Evolutionary conservation across 2,113 vertebrate genomes (phyloP).

Genomic region (Rhineura floridana): DNA sequence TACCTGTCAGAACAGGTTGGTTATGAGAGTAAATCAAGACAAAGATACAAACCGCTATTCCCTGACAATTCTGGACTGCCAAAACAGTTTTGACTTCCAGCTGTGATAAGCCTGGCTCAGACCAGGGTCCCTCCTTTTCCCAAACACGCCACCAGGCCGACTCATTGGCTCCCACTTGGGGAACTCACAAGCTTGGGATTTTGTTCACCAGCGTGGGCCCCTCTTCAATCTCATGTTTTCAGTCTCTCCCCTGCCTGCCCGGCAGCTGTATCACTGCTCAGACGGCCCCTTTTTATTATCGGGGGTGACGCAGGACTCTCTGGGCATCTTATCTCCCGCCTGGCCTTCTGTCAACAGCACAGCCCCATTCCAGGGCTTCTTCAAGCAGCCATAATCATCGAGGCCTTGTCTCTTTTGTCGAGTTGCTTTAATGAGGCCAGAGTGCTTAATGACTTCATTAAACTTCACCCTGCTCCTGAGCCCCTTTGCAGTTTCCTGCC

Average conservation of each 20-base stretch:
- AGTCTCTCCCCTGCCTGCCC: background rate
- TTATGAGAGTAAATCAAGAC: too few species aligned
- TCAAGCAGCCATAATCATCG: background rate
- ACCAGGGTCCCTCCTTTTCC: background rate
- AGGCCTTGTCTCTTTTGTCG: background rate
- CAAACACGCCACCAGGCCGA: fast-evolving
- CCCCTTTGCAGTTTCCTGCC: background rate
- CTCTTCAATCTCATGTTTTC: background rate
- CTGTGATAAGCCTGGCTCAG: background rate
- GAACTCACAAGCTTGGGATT: background rate
- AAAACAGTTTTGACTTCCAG: background rate
- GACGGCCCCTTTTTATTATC: background rate
- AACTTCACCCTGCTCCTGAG: background rate
- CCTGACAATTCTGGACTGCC: too few species aligned
- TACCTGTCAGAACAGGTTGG: too few species aligned
- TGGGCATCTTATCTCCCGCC: background rate
- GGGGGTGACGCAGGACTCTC: background rate
- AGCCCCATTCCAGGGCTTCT: background rate
- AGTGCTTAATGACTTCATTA: background rate
- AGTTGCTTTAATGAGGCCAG: background rate
- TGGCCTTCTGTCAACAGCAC: background rate
- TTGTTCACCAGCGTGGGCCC: fast-evolving
- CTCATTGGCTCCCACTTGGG: fast-evolving
- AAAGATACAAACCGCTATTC: too few species aligned
- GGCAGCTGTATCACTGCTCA: background rate